Conservation (phyloP, 2,113 vertebrate species). For the Xenopus laevis region DNA sequence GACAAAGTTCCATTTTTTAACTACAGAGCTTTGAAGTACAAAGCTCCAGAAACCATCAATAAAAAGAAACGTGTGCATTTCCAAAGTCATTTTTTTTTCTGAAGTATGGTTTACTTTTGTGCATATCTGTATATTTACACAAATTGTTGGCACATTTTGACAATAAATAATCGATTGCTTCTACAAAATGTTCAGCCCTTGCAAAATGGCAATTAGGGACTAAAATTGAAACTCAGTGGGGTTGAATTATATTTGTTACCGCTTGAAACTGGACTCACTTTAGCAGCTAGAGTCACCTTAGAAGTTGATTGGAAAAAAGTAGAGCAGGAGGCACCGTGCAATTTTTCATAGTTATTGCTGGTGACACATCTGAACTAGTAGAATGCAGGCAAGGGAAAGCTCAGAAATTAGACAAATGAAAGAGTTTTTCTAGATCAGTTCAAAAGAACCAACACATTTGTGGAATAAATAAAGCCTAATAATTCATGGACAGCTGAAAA, state of each 20-base stretch:
- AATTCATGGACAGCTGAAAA: slow-evolving; percentile 48
- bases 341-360: slow-evolving; percentile 89
- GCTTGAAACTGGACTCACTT: slow-evolving; percentile 60
- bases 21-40: background rate
- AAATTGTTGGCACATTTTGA: slow-evolving; percentile 44
- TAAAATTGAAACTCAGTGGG: slow-evolving; percentile 61
- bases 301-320: slow-evolving; percentile 50
- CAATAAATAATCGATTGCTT: slow-evolving; percentile 48
- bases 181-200: slow-evolving; percentile 56
- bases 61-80: background rate
- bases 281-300: slow-evolving; percentile 56
- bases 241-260: slow-evolving; percentile 74
- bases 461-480: slow-evolving; percentile 53
- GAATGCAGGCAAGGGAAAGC: slow-evolving; percentile 54
- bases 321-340: slow-evolving; percentile 60
- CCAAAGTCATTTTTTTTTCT: background rate
- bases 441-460: slow-evolving; percentile 50
- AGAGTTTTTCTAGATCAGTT: slow-evolving; percentile 55
- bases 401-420: slow-evolving; percentile 64
- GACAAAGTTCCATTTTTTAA: background rate
- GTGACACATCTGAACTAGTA: slow-evolving; percentile 80
- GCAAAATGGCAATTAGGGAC: slow-evolving; percentile 57
- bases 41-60: background rate
- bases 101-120: background rate
- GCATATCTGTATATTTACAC: slow-evolving; percentile 34